These are phyloP conservation scores for Odiellus spinosus DNA, from an alignment of 2,888 invertebrate genomes.

Conservation along the genomic window DNA sequence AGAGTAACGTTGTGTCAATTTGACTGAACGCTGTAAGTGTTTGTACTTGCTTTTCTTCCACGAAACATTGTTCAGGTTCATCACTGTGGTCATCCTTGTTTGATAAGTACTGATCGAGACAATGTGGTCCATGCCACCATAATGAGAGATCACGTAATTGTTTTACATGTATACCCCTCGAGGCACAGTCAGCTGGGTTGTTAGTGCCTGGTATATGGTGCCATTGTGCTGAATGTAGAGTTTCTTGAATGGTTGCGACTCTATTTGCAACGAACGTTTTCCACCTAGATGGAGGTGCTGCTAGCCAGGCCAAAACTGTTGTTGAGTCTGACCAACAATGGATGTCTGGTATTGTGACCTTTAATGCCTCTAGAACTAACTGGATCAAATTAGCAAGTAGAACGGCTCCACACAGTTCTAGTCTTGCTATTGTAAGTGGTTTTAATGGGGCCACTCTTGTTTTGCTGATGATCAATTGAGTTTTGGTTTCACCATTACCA, in stretches of 20 bases:
- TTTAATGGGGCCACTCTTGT: slow-evolving; percentile 20
- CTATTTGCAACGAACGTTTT: slow-evolving; percentile 21
- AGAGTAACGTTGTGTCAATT: no score
- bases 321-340: slow-evolving; percentile 17
- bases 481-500: not conserved
- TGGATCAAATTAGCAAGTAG: slow-evolving; percentile 1
- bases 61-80: no score
- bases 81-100: no score
- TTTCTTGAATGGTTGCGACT: slow-evolving; percentile 18
- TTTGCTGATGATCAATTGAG: slow-evolving; percentile 5
- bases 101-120: no score
- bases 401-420: slow-evolving; percentile 18
- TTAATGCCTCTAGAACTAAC: slow-evolving; percentile 1
- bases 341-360: not conserved
- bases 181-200: slow-evolving; percentile 24
- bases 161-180: slow-evolving; percentile 17
- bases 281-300: slow-evolving; percentile 9
- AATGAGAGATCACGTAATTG: slow-evolving; percentile 7
- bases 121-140: slow-evolving; percentile 22
- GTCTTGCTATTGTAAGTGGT: slow-evolving; percentile 16
- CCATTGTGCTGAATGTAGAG: not conserved
- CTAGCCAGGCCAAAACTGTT: slow-evolving; percentile 19
- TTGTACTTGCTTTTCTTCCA: no score
- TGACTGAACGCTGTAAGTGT: no score
- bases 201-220: no score